Base-by-base conservation (phyloP, 2,113 vertebrate species). In the Anolis sagrei region DNA sequence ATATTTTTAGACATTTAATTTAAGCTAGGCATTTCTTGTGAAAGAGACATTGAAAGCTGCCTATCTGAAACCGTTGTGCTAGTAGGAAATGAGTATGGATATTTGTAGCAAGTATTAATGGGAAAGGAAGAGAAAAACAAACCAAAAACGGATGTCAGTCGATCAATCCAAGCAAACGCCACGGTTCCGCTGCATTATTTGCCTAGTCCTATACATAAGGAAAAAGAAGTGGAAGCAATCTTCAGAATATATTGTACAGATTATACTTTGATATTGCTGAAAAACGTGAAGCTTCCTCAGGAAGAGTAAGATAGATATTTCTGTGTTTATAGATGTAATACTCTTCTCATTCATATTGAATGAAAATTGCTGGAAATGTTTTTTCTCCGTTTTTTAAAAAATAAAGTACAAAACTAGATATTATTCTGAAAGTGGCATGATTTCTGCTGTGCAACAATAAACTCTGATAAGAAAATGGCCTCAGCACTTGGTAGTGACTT, bases 331-430 rank as follows among this genome's bases (percentile, higher is more conserved):
- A 96, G 92, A 91, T 93, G 91, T 95, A 95, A 93, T 94, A 95
- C 89, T 95, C 91, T 94, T 94, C 93, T 96, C 96, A 96, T 97
- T 97, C 96, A 97, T 92, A 96, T 96, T 97, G 96, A 97, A 97
- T 96, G 95, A 95, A 95, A 95, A 95, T 93, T 94, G 90, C 88
- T 95, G 92, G 92, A 95, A 95, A 95, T 89, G 90, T 94, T 95
- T 95, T 64, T 95, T 95, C 91, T 94, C 87, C 64, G 91, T 80
- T 92, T 95, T 94, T 95, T 95, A 86, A 90, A 44, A 83, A 88
- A 92, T 90, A 89, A 80, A 82, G 89, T 89, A 94, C 87, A 94
- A 95, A 94, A 85, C 91, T 95, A 93, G 89, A 90, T 93, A 95
- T 93, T 94, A 95, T 95, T 96, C 95, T 94, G 86, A 94, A 92